Evolutionary conservation across 2,113 vertebrate genomes (phyloP).

Genomic region (Athene noctua): DNA sequence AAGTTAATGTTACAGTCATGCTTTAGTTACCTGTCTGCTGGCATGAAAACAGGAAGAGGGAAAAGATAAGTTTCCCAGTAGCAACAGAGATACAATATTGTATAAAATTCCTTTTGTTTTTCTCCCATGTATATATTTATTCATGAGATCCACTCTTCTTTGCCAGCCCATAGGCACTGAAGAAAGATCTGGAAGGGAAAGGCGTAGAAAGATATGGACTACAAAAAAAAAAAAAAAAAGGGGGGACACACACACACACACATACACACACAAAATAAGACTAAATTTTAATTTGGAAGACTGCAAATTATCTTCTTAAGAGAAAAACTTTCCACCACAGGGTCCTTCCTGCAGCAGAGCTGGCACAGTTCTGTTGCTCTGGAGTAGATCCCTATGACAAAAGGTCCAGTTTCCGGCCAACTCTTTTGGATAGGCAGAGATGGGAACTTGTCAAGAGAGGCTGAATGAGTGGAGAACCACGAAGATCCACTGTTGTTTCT

Average conservation of each 20-base stretch:
- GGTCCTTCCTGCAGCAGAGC: neutral
- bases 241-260: rapidly evolving
- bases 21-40: neutral
- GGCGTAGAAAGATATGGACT: neutral
- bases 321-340: neutral
- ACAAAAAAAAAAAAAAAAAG: neutral
- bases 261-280: neutral
- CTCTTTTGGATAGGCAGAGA: neutral
- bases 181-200: neutral
- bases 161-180: neutral
- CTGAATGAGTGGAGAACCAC: neutral
- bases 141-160: neutral
- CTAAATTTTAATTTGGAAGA: too few relatives aligned
- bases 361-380: neutral
- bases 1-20: neutral
- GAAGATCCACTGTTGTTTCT: neutral
- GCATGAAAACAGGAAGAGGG: neutral
- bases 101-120: neutral
- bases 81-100: neutral
- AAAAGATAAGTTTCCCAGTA: neutral
- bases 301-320: neutral
- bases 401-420: neutral
- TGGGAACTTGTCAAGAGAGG: neutral
- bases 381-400: neutral
- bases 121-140: neutral